Conservation (phyloP, 2,888 invertebrate genomes). For the Limenitis camilla region DNA sequence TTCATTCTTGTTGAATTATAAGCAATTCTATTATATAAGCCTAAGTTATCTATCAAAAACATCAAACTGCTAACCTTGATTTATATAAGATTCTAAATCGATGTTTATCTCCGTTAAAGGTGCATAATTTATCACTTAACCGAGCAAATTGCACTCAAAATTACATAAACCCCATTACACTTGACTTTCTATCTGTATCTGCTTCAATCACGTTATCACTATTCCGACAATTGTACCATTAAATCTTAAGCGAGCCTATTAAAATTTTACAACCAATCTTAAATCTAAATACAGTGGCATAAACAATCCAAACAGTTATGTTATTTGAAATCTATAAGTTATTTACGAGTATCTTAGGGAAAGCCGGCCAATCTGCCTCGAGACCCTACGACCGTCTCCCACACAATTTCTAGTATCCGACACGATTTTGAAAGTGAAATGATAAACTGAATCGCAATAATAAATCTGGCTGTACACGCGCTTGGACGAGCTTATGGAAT, state of each 20-base stretch:
- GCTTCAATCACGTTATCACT: conserved; percentile 19
- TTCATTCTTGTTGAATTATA: too few relatives aligned
- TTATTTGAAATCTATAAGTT: conserved; percentile 55
- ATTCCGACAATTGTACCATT: conserved; percentile 23
- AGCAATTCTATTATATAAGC: too few relatives aligned
- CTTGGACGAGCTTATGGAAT: conserved; percentile 28
- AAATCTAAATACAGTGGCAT: conserved; percentile 39
- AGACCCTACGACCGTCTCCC: conserved; percentile 42
- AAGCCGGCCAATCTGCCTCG: conserved; percentile 38
- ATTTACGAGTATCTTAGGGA: conserved; percentile 55
- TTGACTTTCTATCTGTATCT: conserved; percentile 20
- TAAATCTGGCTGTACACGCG: conserved; percentile 46
- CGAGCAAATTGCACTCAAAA: neutral
- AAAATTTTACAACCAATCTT: conserved; percentile 34
- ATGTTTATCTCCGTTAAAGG: neutral
- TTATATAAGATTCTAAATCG: too few relatives aligned
- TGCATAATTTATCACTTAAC: conserved; percentile 6
- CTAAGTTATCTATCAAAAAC: too few relatives aligned
- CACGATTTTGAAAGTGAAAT: conserved; percentile 61
- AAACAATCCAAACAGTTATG: conserved; percentile 42
- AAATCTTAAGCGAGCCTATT: conserved; percentile 30
- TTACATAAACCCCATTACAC: conserved; percentile 12
- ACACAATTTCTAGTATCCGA: conserved; percentile 50
- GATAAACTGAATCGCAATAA: conserved; percentile 43
- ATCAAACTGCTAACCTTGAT: too few relatives aligned